Base-by-base conservation (phyloP, 2,113 vertebrate species). In the Rhinolophus ferrumequinum region DNA sequence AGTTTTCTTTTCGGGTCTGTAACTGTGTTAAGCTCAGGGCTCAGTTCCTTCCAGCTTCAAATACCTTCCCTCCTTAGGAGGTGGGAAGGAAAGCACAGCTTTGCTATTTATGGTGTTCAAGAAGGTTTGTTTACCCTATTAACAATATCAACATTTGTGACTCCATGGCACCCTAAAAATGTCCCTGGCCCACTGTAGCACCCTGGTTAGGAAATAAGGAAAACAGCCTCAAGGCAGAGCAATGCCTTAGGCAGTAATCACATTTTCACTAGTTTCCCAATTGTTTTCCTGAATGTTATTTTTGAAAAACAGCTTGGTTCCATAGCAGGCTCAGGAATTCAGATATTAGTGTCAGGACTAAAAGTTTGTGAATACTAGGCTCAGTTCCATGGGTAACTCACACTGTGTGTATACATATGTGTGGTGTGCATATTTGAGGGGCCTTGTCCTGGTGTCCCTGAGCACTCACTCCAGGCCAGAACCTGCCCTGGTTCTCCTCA, bases 131-230 rank as follows among this genome's bases (percentile, higher is more conserved):
- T 97, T 95, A 95, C 52, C 44, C 72, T 85, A 85, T 81, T 95
- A 88, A 94, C 92, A 92, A 90, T 94, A 90, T 94, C 95, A 97
- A 95, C 92, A 95, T 24, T 84, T 44, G 58, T 92, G 82, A 80
- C 85, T 93, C 76, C 89, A 56, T 60, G 70, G 52, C 22, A 94
- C 52, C 82, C 92, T 81, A 58, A 87, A 96, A 89, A 70, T 44
- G 92, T 90, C 75, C 79, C 76, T 72, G 47, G 95, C 33, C 80
- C 38, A 77, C 16, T 35, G 22, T 8, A 38, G 75, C 41, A 87
- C 41, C 62, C 79, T 92, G 52, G 52, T 15, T 67, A 38, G 86
- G 52, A 81, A 93, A 47, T 47, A 47, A 93, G 81, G 33, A 70
- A 95, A 84, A 88, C 11, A 80, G 69, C 13, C 54, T 66, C 6